Conservation (phyloP, 2,113 vertebrate species). For the Herpailurus yagouaroundi region DNA sequence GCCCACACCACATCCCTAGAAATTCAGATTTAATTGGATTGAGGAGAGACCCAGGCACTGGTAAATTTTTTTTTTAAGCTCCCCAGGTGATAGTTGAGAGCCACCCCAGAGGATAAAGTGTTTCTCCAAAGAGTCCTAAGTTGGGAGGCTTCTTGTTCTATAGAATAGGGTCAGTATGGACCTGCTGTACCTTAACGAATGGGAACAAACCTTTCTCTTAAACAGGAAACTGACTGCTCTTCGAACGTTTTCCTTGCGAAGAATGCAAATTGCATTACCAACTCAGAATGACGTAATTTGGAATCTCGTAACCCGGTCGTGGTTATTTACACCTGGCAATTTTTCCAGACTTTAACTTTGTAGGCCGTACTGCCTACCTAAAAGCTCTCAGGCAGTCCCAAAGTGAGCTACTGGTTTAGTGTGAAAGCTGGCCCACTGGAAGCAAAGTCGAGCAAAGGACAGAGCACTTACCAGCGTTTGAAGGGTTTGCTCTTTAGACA, state of each 20-base stretch:
- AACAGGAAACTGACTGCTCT: neutral
- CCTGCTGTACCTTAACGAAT: neutral
- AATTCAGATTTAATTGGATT: slow-evolving; percentile 69
- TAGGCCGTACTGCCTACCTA: neutral
- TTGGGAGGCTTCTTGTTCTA: slow-evolving; percentile 11
- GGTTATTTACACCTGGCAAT: neutral
- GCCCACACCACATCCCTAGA: slow-evolving; percentile 44
- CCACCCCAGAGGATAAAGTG: neutral
- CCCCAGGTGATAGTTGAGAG: slow-evolving; percentile 43
- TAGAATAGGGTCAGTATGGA: neutral
- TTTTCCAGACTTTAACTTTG: neutral
- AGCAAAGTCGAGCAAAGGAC: neutral
- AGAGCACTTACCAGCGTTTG: neutral
- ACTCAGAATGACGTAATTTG: neutral
- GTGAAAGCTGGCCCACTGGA: neutral
- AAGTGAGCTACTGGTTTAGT: neutral
- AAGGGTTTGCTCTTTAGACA: neutral
- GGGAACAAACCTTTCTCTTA: neutral
- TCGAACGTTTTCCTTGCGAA: neutral
- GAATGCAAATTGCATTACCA: neutral
- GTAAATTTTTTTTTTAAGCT: slow-evolving; percentile 50
- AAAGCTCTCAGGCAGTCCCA: neutral
- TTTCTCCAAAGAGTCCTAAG: slow-evolving; percentile 36
- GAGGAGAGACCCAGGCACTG: slow-evolving; percentile 45
- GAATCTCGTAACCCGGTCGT: neutral